Evolutionary conservation across 2,888 invertebrate genomes (phyloP), one percentile per base, ranked within the genome.

Genomic region (Parelbella ahira): DNA sequence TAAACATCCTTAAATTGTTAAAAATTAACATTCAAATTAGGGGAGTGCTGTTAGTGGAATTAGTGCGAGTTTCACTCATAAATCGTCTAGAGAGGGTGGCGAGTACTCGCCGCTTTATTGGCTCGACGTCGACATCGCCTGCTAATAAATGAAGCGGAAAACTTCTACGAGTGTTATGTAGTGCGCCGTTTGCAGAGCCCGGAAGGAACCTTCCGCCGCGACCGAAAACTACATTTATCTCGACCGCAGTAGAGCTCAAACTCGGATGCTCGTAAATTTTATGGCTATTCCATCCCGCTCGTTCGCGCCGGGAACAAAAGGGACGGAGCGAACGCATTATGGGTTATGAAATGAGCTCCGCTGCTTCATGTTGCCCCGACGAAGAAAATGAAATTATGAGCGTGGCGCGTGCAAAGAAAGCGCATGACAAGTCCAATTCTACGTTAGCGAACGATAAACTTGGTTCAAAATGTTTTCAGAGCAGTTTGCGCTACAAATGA

Each of bases 71-170:
- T 77, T 69, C 65, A 64, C 68, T 71, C 78, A 77, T 86, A 83
- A 86, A 86, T 84, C 78, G 83, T 80, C 78, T 78, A n/a, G 70
- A 71, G 74, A 74, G 80, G 78, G 79, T 73, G 77, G 72, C 68
- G 69, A 70, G 67, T 57, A 54, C 62, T 64, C 66, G 70, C 54
- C 74, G 68, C 68, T 79, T 78, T 83, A 81, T 83, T 81, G 77
- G 80, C 76, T 72, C 53, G 62, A 61, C 68, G 74, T 74, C 77
- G 77, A 77, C 83, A 75, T 77, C 72, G 72, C 75, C 41, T 61
- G 71, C 77, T 84, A 81, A 84, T 81, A 84, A 84, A 86, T 83
- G 84, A 83, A 86, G 76, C 81, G 78, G 84, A 82, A 81, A 84
- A 83, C 79, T 84, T 82, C 73, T 69, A 77, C 74, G 66, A 70